Percentiles rank a stretch among this genome's conserved stretches.
Evolutionary conservation across 2,888 invertebrate genomes (phyloP).

Genomic region (Emmelina monodactyla): DNA sequence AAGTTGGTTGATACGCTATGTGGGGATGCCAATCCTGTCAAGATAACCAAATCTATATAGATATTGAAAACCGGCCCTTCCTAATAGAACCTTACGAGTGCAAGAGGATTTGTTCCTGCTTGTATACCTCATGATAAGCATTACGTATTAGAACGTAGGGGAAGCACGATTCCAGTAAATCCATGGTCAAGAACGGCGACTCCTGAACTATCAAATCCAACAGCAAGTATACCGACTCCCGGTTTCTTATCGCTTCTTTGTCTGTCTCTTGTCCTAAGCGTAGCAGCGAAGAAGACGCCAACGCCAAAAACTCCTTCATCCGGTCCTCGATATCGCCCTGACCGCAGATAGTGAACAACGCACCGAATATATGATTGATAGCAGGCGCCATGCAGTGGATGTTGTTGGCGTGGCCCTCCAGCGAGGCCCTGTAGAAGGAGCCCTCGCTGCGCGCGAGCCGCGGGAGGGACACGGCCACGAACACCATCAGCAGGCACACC

Average conservation of each 20-base stretch:
- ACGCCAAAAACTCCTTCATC: conserved; percentile 93
- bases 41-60: not conserved
- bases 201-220: conserved; percentile 98
- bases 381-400: conserved; percentile 98
- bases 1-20: no score
- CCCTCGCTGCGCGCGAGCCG: conserved; percentile 90
- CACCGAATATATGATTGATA: conserved; percentile 95
- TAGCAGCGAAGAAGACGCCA: conserved; percentile 94
- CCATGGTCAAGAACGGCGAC: conserved; percentile 98
- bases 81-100: conserved; percentile 39
- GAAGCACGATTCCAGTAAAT: conserved; percentile 97
- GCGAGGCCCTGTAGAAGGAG: conserved; percentile 86
- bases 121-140: conserved; percentile 96
- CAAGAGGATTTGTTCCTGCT: conserved; percentile 77
- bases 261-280: conserved; percentile 95
- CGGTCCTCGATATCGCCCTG: conserved; percentile 96
- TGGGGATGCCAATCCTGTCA: no score
- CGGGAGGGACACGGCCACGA: conserved; percentile 97
- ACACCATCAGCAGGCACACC: conserved; percentile 97
- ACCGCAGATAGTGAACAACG: conserved; percentile 94
- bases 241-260: conserved; percentile 90
- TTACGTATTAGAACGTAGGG: conserved; percentile 98
- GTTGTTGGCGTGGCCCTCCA: conserved; percentile 97
- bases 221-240: conserved; percentile 96
- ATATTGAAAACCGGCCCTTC: no score